A percentile compares a stretch with the other conserved stretches of the same genome.
phyloP scores from a whole-genome alignment of 1,140 invertebrate genomes.

The Drosophila guanche region DNA sequence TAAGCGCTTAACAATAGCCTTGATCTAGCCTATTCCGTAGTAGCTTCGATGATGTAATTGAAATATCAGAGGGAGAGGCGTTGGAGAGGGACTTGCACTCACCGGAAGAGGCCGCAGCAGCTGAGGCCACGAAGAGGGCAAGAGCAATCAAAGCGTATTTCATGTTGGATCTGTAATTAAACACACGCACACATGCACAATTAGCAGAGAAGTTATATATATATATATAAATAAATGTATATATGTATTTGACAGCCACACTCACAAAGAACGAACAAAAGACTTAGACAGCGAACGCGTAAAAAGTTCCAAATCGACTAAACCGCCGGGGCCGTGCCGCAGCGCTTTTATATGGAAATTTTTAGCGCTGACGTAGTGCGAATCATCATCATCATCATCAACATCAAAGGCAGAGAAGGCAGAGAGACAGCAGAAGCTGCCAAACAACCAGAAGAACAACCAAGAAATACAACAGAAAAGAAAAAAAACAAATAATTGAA shows the following conservation, averaged over 20 bases:
- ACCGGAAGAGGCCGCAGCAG: conserved; percentile 65
- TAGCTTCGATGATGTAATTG: conserved; percentile 45
- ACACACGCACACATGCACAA: conserved; percentile 21
- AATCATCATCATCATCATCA: conserved; percentile 49
- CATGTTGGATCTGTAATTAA: conserved; percentile 44
- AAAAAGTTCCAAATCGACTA: conserved; percentile 67
- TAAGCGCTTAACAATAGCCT: conserved; percentile 6
- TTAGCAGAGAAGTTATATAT: conserved; percentile 4
- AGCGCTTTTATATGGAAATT: conserved; percentile 76
- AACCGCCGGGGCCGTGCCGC: conserved; percentile 43
- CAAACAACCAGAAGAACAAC: conserved; percentile 38
- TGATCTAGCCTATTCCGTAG: conserved; percentile 3
- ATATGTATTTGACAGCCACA: not conserved
- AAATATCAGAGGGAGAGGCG: not conserved
- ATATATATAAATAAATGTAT: no score
- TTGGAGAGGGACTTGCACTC: conserved; percentile 20
- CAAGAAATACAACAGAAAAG: conserved; percentile 2
- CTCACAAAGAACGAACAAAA: conserved; percentile 33
- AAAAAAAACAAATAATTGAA: not conserved
- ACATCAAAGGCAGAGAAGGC: conserved; percentile 19
- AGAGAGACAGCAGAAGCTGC: conserved; percentile 37
- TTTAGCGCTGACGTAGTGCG: conserved; percentile 61
- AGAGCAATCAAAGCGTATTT: conserved; percentile 63
- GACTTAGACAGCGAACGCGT: conserved; percentile 43
- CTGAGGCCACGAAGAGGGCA: conserved; percentile 44